phyloP scores from a whole-genome alignment of 2,888 invertebrate species.

The Hecatera dysodea region DNA sequence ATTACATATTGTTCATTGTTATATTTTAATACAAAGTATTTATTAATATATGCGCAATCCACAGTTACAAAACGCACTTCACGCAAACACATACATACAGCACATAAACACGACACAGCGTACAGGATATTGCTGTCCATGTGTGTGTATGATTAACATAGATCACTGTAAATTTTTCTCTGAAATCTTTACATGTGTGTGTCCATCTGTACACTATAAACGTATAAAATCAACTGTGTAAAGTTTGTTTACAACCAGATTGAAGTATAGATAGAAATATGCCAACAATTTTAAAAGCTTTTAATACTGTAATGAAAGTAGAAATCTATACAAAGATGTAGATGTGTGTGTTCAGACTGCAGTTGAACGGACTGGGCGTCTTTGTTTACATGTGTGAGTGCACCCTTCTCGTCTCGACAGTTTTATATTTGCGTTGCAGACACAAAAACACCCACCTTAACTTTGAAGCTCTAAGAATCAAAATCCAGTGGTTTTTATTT shows the following conservation, averaged over 20 bases:
- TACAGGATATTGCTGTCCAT: slow-evolving; percentile 55
- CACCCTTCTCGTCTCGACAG: slow-evolving; percentile 87
- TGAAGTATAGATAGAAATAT: slow-evolving; percentile 62
- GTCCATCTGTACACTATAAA: slow-evolving; percentile 25
- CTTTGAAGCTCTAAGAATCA: slow-evolving; percentile 56
- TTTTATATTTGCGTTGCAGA: slow-evolving; percentile 50
- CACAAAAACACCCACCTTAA: slow-evolving; percentile 47
- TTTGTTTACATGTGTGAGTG: slow-evolving; percentile 79
- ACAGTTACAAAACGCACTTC: slow-evolving; percentile 75
- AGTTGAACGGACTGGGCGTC: slow-evolving; percentile 78
- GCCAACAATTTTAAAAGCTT: slow-evolving; percentile 69
- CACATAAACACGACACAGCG: slow-evolving; percentile 39
- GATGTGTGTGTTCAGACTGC: slow-evolving; percentile 83
- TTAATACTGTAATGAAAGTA: slow-evolving; percentile 70
- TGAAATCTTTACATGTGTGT: slow-evolving; percentile 57
- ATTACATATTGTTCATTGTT: slow-evolving; percentile 28
- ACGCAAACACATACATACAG: slow-evolving; percentile 63
- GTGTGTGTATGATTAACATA: slow-evolving; percentile 61
- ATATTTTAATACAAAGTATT: slow-evolving; percentile 37
- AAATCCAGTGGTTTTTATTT: slow-evolving; percentile 52
- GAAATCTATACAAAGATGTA: slow-evolving; percentile 64
- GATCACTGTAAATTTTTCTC: slow-evolving; percentile 61
- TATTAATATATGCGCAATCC: slow-evolving; percentile 63
- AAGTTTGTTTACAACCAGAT: slow-evolving; percentile 59
- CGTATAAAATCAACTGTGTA: slow-evolving; percentile 15